phyloP scores from a whole-genome alignment of 2,797 vertebrate genomes.

The Sebastes hubbsi region DNA sequence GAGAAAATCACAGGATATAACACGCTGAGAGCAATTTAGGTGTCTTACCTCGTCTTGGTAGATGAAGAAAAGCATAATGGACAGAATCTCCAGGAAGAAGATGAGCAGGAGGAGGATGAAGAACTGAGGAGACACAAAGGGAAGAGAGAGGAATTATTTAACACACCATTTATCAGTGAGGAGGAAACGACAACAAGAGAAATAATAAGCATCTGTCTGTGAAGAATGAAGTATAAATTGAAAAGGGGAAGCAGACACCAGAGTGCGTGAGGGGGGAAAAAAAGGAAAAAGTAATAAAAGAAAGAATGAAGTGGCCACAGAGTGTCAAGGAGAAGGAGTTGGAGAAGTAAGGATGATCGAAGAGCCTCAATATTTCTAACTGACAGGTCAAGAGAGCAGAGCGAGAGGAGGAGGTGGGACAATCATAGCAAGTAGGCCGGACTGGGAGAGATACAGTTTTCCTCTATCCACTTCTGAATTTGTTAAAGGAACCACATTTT shows the following conservation, averaged over 20 bases:
- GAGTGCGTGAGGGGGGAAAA: background rate
- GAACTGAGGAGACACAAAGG: slow-evolving; percentile 87
- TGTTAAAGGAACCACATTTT: slow-evolving; percentile 52
- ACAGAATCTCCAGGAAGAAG: slow-evolving; percentile 93
- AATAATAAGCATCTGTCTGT: slow-evolving; percentile 18
- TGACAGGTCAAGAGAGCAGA: slow-evolving; percentile 44
- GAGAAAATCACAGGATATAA: slow-evolving; percentile 18
- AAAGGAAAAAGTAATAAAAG: background rate
- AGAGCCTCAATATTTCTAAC: slow-evolving; percentile 36
- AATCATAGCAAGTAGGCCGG: slow-evolving; percentile 27
- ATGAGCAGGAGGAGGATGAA: slow-evolving; percentile 95
- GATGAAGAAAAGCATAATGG: slow-evolving; percentile 93
- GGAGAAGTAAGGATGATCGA: slow-evolving; percentile 1
- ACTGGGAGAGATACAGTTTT: slow-evolving; percentile 26
- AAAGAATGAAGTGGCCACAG: background rate
- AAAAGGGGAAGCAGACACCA: background rate
- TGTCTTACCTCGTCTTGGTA: slow-evolving; percentile 93
- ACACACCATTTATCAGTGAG: slow-evolving; percentile 1
- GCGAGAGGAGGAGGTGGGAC: slow-evolving; percentile 9
- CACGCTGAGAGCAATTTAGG: background rate
- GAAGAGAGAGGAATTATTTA: slow-evolving; percentile 26
- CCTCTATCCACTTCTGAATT: slow-evolving; percentile 39
- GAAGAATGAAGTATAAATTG: background rate
- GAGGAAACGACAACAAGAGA: background rate
- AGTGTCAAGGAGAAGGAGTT: slow-evolving; percentile 14